A percentile compares a stretch with the other conserved stretches of the same genome.
These are phyloP conservation scores for Drosophila suzukii DNA, from an alignment of 1,140 invertebrate genomes.

Conservation along the genomic window DNA sequence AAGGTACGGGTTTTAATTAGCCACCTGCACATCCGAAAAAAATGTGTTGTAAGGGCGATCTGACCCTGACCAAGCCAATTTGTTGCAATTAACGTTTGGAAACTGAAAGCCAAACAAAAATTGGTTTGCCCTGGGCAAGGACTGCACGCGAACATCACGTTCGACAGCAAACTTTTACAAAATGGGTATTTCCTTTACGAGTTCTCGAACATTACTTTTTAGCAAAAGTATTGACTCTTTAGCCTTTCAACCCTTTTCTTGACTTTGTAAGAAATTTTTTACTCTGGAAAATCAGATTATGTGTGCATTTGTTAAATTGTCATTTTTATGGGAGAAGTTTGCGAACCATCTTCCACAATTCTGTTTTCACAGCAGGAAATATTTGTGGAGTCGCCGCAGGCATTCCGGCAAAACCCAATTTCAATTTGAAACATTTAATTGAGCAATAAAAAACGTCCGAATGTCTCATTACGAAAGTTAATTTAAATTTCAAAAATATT, in stretches of 20 bases:
- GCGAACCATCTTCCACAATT: neutral
- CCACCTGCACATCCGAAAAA: conserved; percentile 21
- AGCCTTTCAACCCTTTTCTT: too few relatives aligned
- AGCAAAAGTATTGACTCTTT: too few relatives aligned
- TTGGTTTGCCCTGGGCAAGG: conserved; percentile 4
- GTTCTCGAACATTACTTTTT: too few relatives aligned
- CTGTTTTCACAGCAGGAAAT: neutral
- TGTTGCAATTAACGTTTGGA: conserved; percentile 45
- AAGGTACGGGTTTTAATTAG: conserved; percentile 12
- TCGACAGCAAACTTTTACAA: neutral
- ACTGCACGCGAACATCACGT: neutral
- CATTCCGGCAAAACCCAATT: neutral
- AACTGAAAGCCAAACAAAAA: conserved; percentile 31
- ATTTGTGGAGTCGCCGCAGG: neutral
- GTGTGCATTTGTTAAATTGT: neutral
- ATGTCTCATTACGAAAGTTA: conserved; percentile 31
- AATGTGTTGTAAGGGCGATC: neutral
- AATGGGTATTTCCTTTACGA: neutral
- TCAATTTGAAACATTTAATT: conserved; percentile 27
- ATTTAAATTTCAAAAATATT: conserved; percentile 39
- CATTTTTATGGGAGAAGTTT: neutral
- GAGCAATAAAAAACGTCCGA: conserved; percentile 19
- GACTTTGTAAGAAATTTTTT: neutral
- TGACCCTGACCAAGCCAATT: conserved; percentile 35
- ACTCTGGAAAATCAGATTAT: neutral